Evolutionary conservation across 1,140 invertebrate species (phyloP).

Genomic region (Holcopasites calliopsidis): DNA sequence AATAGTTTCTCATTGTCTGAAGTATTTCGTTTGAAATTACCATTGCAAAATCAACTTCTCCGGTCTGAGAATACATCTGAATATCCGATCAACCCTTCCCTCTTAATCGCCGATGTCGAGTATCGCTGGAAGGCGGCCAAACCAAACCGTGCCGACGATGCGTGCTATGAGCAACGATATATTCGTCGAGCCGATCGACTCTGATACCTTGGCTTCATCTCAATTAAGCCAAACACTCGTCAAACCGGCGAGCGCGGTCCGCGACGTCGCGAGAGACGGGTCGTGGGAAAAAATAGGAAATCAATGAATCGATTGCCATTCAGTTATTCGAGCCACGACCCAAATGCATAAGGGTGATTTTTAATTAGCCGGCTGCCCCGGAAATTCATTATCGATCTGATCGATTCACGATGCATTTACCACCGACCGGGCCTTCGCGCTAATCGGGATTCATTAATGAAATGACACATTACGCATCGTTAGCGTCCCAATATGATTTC

Average conservation of each 20-base stretch:
- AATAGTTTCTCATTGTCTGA: no score
- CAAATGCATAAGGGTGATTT: constrained; percentile 33
- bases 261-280: background rate
- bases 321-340: constrained; percentile 26
- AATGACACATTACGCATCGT: constrained; percentile 26
- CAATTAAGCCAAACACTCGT: constrained; percentile 44
- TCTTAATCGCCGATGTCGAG: constrained; percentile 61
- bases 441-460: constrained; percentile 25
- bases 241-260: background rate
- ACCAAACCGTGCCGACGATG: constrained; percentile 62
- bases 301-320: constrained; percentile 35
- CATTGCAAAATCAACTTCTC: no score
- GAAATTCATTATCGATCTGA: constrained; percentile 34
- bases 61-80: background rate
- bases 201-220: constrained; percentile 33
- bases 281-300: constrained; percentile 27
- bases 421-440: no score
- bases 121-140: constrained; percentile 61
- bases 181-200: constrained; percentile 55
- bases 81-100: background rate
- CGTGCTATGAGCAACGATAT: constrained; percentile 65
- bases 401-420: constrained; percentile 26
- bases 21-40: no score
- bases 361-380: constrained; percentile 24
- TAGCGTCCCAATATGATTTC: background rate